Percentiles rank a stretch among this genome's conserved stretches.
Evolutionary conservation across 2,113 vertebrate species (phyloP).

Genomic region (Sorex araneus): DNA sequence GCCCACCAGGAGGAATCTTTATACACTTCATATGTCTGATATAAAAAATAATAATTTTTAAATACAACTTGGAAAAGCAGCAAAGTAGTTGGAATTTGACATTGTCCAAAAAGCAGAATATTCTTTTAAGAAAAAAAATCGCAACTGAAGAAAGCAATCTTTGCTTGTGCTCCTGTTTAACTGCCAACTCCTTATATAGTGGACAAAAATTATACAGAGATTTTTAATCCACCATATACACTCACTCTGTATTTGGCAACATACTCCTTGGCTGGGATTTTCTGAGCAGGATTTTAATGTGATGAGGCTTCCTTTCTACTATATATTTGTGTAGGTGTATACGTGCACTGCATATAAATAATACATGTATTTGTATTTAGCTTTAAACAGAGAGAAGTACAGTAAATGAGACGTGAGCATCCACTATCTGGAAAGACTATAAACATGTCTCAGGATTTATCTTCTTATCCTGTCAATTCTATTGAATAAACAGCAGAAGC

Average conservation of each 20-base stretch:
- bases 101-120: background rate
- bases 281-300: conserved; percentile 31
- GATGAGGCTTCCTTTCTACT: background rate
- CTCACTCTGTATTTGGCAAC: background rate
- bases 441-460: conserved; percentile 21
- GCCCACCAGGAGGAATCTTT: background rate
- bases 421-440: background rate
- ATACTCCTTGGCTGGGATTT: background rate
- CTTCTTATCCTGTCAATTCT: conserved; percentile 11
- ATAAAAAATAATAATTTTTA: conserved; percentile 39
- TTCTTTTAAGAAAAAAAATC: background rate
- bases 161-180: background rate
- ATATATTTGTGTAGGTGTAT: background rate
- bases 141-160: conserved; percentile 12
- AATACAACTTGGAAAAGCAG: conserved; percentile 36
- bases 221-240: background rate
- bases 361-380: background rate
- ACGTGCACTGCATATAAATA: background rate
- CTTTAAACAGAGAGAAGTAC: too few relatives aligned
- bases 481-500: conserved; percentile 34
- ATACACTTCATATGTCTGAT: background rate
- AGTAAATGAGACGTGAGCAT: background rate
- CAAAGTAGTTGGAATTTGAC: conserved; percentile 14
- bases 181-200: background rate
- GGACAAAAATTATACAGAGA: background rate